Evolutionary conservation across 1,140 invertebrate genomes (phyloP).

Genomic region (Teleogryllus occipitalis): DNA sequence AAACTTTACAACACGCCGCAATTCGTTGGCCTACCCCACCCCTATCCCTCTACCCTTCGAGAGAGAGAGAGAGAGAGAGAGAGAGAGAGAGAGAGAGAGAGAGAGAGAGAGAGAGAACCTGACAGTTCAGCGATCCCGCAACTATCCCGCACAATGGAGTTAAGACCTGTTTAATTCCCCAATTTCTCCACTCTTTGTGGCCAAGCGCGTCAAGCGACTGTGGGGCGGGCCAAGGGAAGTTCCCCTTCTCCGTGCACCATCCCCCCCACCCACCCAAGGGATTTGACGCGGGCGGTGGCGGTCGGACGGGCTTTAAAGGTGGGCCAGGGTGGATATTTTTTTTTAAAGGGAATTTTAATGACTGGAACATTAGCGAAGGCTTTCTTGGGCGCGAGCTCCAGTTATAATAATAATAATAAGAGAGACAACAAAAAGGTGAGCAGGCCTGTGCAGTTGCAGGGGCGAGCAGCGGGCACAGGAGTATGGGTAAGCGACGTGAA

Average conservation of each 20-base stretch:
- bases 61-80: not conserved
- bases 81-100: not conserved
- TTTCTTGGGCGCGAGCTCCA: not conserved
- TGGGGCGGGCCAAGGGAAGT: not conserved
- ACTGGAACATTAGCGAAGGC: not conserved
- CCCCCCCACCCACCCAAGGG: too few species aligned
- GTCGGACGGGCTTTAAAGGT: not conserved
- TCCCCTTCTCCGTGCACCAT: not conserved
- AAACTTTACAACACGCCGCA: not conserved
- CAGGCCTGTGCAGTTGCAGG: not conserved
- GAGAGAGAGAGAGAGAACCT: not conserved
- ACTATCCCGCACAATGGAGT: not conserved
- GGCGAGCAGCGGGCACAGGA: too few species aligned
- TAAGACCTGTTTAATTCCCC: not conserved
- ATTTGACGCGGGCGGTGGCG: not conserved
- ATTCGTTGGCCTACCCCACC: not conserved
- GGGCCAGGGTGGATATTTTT: not conserved
- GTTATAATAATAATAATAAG: not conserved
- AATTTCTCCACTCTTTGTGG: not conserved
- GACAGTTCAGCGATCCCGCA: not conserved
- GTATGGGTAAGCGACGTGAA: too few species aligned
- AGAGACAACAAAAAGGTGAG: not conserved
- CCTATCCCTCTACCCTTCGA: too few species aligned
- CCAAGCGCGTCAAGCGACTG: not conserved
- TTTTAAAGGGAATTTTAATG: not conserved